These are phyloP conservation scores for Drosophila sproati DNA, from an alignment of 1,140 invertebrate genomes.

Conservation along the genomic window DNA sequence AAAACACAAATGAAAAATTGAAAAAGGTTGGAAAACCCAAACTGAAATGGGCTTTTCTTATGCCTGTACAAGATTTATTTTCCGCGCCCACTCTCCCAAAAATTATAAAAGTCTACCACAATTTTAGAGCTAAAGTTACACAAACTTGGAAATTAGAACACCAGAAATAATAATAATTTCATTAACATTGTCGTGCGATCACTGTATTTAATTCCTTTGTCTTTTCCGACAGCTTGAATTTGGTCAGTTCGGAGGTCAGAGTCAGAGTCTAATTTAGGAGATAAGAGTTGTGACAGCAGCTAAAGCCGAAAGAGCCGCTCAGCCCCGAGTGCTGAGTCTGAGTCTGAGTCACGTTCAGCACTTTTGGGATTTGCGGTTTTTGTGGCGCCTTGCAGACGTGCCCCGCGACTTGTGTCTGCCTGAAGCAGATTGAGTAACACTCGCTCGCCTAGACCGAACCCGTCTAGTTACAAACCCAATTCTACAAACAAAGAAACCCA, in stretches of 20 bases:
- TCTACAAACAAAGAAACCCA: slow-evolving; percentile 8
- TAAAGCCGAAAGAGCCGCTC: background rate
- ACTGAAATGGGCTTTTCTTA: no score
- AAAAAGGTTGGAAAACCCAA: no score
- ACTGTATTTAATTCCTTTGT: background rate
- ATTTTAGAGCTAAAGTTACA: no score
- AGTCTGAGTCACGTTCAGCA: slow-evolving; percentile 48
- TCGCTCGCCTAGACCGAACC: slow-evolving; percentile 12
- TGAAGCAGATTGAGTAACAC: slow-evolving; percentile 49
- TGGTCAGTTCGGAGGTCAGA: slow-evolving; percentile 23
- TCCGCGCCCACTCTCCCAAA: no score
- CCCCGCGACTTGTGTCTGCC: background rate
- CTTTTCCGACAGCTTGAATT: background rate
- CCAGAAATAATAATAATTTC: no score
- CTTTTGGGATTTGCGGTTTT: slow-evolving; percentile 28
- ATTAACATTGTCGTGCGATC: background rate
- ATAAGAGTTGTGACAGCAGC: background rate
- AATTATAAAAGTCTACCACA: no score
- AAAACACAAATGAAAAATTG: no score
- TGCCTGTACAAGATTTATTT: no score
- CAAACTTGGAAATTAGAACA: no score
- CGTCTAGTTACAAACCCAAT: background rate
- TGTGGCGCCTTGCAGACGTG: slow-evolving; percentile 30
- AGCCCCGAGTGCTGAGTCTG: background rate
- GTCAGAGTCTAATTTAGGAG: slow-evolving; percentile 18